Evolutionary conservation across 2,888 invertebrate species (phyloP).

Genomic region (Oligia strigilis): DNA sequence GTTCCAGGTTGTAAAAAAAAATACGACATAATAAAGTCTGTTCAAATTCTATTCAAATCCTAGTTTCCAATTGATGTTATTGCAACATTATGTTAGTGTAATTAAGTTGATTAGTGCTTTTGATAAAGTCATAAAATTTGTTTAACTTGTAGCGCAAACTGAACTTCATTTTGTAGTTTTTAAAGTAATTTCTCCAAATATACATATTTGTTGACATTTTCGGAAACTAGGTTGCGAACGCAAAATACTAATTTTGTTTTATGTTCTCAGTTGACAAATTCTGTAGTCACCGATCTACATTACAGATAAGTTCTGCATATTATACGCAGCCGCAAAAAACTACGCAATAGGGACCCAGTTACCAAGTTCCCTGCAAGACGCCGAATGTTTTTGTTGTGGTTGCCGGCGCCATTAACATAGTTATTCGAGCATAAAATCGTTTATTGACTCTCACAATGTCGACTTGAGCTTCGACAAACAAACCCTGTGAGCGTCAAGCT

Average conservation of each 20-base stretch:
- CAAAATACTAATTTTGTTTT: neutral
- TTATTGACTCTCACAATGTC: slow-evolving; percentile 79
- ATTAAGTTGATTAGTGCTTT: neutral
- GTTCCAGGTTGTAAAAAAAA: neutral
- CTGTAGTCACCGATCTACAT: slow-evolving; percentile 19
- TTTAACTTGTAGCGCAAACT: neutral
- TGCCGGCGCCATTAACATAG: slow-evolving; percentile 81
- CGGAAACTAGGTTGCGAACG: neutral
- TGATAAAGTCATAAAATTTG: too few relatives aligned
- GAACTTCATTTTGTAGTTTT: neutral
- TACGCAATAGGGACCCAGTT: slow-evolving; percentile 54
- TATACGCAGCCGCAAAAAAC: slow-evolving; percentile 35
- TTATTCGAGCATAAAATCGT: slow-evolving; percentile 85
- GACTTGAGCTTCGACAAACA: slow-evolving; percentile 71
- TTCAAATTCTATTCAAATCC: neutral
- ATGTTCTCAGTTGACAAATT: neutral
- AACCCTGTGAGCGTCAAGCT: slow-evolving; percentile 56
- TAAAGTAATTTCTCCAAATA: neutral
- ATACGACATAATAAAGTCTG: neutral
- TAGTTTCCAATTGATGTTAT: neutral
- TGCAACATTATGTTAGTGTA: neutral
- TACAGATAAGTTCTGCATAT: slow-evolving; percentile 38
- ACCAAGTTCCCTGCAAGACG: slow-evolving; percentile 69
- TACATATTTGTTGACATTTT: neutral
- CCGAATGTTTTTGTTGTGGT: slow-evolving; percentile 80